Evolutionary conservation across 2,113 vertebrate species (phyloP).

Genomic region (Gnathonemus longibarbis): DNA sequence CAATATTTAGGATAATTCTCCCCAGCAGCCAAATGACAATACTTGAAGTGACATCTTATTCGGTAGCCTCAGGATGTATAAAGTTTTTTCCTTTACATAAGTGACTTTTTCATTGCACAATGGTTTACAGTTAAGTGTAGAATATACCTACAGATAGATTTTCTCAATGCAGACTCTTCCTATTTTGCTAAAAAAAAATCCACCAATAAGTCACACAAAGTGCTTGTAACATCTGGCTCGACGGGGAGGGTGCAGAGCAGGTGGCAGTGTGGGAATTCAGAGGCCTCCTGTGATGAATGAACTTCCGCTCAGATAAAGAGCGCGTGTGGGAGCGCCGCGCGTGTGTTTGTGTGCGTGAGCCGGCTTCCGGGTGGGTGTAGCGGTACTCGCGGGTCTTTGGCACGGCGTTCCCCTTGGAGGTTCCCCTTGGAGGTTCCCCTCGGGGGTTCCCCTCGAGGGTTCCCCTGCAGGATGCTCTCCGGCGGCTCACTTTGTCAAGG

Average conservation of each 20-base stretch:
- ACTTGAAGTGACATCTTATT: slow-evolving; percentile 37
- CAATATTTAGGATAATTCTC: slow-evolving; percentile 30
- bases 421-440: not conserved
- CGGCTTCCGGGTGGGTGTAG: slow-evolving; percentile 6
- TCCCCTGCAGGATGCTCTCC: not conserved
- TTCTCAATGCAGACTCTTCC: not conserved
- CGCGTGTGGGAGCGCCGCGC: not conserved
- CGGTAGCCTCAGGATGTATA: slow-evolving; percentile 23
- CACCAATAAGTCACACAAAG: not conserved
- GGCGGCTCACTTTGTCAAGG: not conserved
- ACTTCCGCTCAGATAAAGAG: not conserved
- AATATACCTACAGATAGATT: slow-evolving; percentile 16
- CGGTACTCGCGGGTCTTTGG: not conserved
- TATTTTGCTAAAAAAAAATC: not conserved
- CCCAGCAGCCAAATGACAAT: slow-evolving; percentile 29
- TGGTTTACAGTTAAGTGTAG: slow-evolving; percentile 42
- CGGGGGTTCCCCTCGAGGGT: not conserved
- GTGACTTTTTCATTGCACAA: slow-evolving; percentile 8
- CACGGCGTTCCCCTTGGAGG: not conserved
- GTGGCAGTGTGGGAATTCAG: not conserved
- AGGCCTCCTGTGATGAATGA: not conserved
- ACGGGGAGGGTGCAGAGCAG: not conserved
- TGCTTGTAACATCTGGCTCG: not conserved
- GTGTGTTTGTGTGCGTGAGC: not conserved
- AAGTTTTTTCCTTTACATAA: slow-evolving; percentile 34